Percentiles rank a stretch among this genome's conserved stretches.
Conservation (phyloP, 2,113 vertebrate species). For the Ovibos moschatus region DNA sequence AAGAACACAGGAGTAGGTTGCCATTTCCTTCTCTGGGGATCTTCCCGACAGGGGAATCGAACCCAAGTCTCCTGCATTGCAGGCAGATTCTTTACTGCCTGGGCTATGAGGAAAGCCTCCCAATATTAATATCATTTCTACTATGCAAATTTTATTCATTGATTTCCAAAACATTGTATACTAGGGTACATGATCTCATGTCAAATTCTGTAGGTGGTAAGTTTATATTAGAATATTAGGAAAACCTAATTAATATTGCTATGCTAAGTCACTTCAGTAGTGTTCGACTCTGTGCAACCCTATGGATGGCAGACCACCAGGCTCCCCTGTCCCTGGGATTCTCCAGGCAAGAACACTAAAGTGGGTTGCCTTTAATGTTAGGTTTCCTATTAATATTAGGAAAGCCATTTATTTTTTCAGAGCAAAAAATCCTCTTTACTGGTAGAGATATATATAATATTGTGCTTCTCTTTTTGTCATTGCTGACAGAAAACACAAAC, state of each 20-base stretch:
- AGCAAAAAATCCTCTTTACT: neutral
- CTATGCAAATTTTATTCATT: neutral
- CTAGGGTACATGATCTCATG: neutral
- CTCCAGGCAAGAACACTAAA: too few relatives aligned
- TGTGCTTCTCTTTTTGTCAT: neutral
- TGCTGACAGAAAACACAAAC: neutral
- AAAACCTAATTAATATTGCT: neutral
- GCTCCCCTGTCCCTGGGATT: too few relatives aligned
- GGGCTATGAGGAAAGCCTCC: neutral
- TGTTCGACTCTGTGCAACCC: too few relatives aligned
- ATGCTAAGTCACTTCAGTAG: too few relatives aligned
- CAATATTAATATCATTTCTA: neutral
- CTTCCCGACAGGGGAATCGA: fast-evolving
- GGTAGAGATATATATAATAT: neutral
- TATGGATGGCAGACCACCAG: too few relatives aligned
- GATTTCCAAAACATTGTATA: neutral
- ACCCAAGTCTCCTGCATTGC: neutral
- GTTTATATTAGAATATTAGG: neutral
- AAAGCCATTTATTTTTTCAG: neutral
- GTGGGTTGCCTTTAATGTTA: neutral
- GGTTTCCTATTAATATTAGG: neutral
- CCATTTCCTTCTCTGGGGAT: neutral
- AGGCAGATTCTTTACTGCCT: neutral
- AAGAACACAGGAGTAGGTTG: neutral
- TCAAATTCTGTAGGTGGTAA: neutral